Evolutionary conservation across 2,797 vertebrate genomes (phyloP), one percentile per base, ranked within the genome.

Genomic region (Oreochromis mossambicus): DNA sequence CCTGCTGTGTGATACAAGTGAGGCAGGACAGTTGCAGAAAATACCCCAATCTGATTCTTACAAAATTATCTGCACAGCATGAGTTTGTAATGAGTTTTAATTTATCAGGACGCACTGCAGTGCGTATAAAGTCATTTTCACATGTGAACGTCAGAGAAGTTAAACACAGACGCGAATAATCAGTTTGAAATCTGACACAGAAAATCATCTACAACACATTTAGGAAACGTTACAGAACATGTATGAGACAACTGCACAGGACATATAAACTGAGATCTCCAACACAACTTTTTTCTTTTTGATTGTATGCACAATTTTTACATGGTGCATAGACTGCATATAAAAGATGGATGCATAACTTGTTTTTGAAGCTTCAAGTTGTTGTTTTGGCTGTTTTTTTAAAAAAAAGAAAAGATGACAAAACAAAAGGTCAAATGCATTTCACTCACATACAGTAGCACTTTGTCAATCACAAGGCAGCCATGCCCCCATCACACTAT

Each of bases 391-490:
- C 34, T 21, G 11, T 38, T 41, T n/a, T 24, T 24, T 24, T 24
- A 24, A n/a, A 61, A 63, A 43, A 19, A 32, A 32, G 7, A 36
- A 36, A 8, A 19, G 29, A 34, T 19, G 19, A 63, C 6, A 13
- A 63, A 36, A 34, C 8, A 2, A 46, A 50, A 32, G 4, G 43
- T 50, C 68, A 63, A 63, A 63, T 63, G 9, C 68, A 29, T 24
- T 73, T 29, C 11, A 73, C 0, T 0, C 6, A 24, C 26, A 8
- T n/a, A 32, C 7, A 50, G 7, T n/a, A 32, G 43, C 15, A 19
- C 24, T 48, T 75, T 50, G 68, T 75, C 68, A 73, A 19, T 48
- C 41, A 29, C 24, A 48, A 29, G 6, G 24, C 15, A 1, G 43
- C 68, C 36, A 9, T 68, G n/a, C 36, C 12, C 0, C 26, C 43